Base-by-base conservation (phyloP, 2,888 invertebrate species). In the Campoplex nolae region DNA sequence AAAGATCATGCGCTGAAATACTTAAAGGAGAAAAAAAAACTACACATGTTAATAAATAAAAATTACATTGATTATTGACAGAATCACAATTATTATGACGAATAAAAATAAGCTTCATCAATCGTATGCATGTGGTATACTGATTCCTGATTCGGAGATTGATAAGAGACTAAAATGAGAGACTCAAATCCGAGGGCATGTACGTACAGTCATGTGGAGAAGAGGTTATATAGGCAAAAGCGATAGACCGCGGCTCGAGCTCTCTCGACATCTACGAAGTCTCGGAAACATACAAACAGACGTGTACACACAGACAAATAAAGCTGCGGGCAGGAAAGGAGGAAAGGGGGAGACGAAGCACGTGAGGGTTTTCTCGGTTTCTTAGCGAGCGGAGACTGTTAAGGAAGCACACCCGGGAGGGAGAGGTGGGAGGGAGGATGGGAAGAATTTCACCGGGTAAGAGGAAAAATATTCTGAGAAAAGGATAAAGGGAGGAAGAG, bases 161-260 rank as follows among this genome's bases (percentile, higher is more conserved):
- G 13, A 38, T 38, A 6, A 56, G 38, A 74, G 16, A 13, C 7
- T 28, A 68, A 51, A 54, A 38, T 38, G 23, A 3, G 67, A 77
- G 67, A 77, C 18, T n/a, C n/a, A 77, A 77, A 51, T 51, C 67
- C 32, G 6, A 51, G 9, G 28, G 32, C 23, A 38, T 68, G 54
- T 45, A 62, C 67, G 11, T 42, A 68, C 45, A 35, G 4, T n/a
- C 35, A 48, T 35, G 18, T 38, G 35, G 38, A 88, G 80, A 88
- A 70, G 85, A 86, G 89, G 88, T 88, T 38, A 38, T 38, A 38
- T 38, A 38, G 89, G 89, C 89, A 89, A 84, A 84, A 89, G 82
- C 84, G 88, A 90, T 83, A 87, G 88, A 85, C 84, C 70, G 84
- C 76, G 73, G 73, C 76, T 32, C 35, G 62, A 67, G 54, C 13